Evolutionary conservation across 2,888 invertebrate genomes (phyloP).

Genomic region (Teleogryllus oceanicus): DNA sequence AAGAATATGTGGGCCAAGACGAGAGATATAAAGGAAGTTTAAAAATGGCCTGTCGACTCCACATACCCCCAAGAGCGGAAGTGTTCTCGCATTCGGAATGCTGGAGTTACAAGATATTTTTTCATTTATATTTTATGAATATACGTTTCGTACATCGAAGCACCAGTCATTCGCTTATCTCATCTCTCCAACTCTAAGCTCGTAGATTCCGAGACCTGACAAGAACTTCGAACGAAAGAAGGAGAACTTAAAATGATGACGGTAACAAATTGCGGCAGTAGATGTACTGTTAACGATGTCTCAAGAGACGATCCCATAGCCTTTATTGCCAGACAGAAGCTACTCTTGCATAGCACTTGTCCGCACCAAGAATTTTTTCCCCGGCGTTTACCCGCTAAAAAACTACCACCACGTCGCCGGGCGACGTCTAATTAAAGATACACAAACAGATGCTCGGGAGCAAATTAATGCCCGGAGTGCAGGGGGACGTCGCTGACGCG

Average conservation of each 20-base stretch:
- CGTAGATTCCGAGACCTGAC: not conserved
- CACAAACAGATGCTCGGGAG: not conserved
- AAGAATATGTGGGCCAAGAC: too few species aligned
- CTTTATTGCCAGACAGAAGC: not conserved
- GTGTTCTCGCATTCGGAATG: too few species aligned
- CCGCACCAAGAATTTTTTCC: not conserved
- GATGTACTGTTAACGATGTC: constrained; percentile 11
- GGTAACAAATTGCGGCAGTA: not conserved
- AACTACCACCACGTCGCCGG: not conserved
- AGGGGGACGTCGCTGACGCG: not conserved
- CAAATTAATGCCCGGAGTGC: not conserved
- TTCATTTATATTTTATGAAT: too few species aligned
- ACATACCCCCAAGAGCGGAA: too few species aligned
- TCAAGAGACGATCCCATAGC: not conserved
- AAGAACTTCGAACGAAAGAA: not conserved
- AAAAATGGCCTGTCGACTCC: too few species aligned
- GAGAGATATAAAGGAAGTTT: too few species aligned
- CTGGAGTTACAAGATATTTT: too few species aligned
- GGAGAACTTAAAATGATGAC: not conserved
- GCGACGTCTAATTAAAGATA: constrained; percentile 8
- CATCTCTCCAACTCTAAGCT: too few species aligned
- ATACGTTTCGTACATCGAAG: too few species aligned
- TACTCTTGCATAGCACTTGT: not conserved
- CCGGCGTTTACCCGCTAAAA: not conserved
- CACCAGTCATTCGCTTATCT: too few species aligned